phyloP scores from a whole-genome alignment of 2,113 vertebrate genomes.

The Numenius arquata region DNA sequence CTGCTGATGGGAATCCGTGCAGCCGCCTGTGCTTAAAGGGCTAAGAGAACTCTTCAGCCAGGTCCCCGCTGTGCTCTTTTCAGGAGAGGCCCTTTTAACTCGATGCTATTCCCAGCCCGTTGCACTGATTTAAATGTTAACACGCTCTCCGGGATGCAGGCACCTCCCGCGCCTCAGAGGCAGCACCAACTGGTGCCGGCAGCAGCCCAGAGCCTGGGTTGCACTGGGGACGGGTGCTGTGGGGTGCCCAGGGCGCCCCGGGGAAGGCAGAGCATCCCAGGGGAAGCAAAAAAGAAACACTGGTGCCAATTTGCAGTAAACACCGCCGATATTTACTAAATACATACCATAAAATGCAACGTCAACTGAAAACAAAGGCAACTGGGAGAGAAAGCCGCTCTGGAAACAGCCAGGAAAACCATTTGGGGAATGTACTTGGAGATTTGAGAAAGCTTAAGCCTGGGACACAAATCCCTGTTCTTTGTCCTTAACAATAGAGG shows the following conservation, averaged over 20 bases:
- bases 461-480: conserved; percentile 13
- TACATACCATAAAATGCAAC: rapidly evolving
- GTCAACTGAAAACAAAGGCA: background rate
- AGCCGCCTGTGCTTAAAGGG: background rate
- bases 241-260: background rate
- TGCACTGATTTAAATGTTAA: background rate
- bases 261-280: rapidly evolving
- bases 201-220: background rate
- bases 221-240: rapidly evolving
- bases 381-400: background rate
- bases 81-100: conserved; percentile 46
- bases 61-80: conserved; percentile 47
- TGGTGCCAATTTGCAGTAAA: rapidly evolving
- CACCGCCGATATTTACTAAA: background rate
- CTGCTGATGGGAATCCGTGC: conserved; percentile 8
- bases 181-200: background rate
- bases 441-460: conserved; percentile 1
- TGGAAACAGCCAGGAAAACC: background rate
- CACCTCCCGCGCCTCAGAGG: background rate
- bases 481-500: conserved; percentile 21
- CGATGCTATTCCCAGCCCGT: conserved; percentile 7
- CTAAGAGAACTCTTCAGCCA: conserved; percentile 53
- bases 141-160: background rate
- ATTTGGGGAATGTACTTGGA: background rate
- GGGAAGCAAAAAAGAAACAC: rapidly evolving